A percentile compares a stretch with the other conserved stretches of the same genome.
Evolutionary conservation across 2,113 vertebrate genomes (phyloP).

Genomic region (Herpailurus yagouaroundi): DNA sequence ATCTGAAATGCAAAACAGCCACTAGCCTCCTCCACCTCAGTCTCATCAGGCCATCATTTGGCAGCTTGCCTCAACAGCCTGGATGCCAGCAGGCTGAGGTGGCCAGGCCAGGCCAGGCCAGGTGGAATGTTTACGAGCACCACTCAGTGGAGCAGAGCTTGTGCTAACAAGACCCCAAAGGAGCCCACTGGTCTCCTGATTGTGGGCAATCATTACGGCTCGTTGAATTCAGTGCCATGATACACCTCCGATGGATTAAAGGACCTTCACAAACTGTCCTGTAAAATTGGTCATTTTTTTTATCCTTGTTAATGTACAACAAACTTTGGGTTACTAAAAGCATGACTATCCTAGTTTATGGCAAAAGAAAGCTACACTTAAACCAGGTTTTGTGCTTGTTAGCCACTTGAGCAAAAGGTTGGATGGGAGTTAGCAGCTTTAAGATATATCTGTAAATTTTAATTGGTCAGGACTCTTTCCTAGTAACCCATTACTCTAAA

Average conservation of each 20-base stretch:
- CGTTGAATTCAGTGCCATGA: not conserved
- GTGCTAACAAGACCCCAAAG: not conserved
- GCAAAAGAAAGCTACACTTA: not conserved
- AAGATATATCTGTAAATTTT: not conserved
- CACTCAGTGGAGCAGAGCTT: not conserved
- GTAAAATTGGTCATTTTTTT: not conserved
- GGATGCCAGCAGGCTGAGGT: not conserved
- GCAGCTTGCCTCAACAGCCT: not conserved
- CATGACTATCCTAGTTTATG: not conserved
- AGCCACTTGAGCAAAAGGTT: not conserved
- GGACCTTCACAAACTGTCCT: not conserved
- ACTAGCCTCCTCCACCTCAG: not conserved
- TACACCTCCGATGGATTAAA: fast-evolving
- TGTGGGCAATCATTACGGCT: not conserved
- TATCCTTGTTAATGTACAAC: not conserved
- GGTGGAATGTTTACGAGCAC: not conserved
- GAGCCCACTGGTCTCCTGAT: not conserved
- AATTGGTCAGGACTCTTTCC: not conserved
- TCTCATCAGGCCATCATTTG: not conserved
- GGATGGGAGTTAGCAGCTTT: not conserved
- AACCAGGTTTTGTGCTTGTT: not conserved
- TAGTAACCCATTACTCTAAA: not conserved
- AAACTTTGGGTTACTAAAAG: not conserved
- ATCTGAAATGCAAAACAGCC: not conserved
- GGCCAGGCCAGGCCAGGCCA: not conserved